Evolutionary conservation across 2,888 invertebrate species (phyloP), one percentile per base, ranked within the genome.

Genomic region (Molorchus minor): DNA sequence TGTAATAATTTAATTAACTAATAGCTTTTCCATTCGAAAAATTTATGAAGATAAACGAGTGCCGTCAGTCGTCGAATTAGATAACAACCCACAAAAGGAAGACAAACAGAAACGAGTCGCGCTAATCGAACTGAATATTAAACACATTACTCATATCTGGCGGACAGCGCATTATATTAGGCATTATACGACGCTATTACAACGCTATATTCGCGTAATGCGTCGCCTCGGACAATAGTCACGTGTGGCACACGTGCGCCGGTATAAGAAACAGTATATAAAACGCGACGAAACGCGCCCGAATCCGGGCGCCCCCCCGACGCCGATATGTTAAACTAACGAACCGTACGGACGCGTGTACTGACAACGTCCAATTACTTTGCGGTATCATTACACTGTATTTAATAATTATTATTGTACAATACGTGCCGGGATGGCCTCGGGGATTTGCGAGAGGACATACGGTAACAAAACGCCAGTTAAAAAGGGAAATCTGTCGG

Each of bases 281-380:
- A 74, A 74, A 74, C 66, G 66, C 61, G 67, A 67, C 67, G 72
- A 74, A 75, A 74, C 69, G 73, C 73, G 71, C 70, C 62, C 62
- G 67, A 65, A 62, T 67, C 62, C 8, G 58, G 64, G 44, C 52
- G 62, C 58, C 53, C 58, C 53, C 65, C 58, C 65, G 62, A 58
- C 64, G 65, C 64, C 58, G 70, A 72, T 71, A 69, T 68, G 73
- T 73, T 70, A 72, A 74, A 74, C 75, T 79, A 78, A 78, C 78
- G 79, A 78, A 77, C 71, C 76, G 74, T 71, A 63, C 61, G 65
- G 77, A 67, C 77, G 75, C 77, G 78, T 77, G 79, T 67, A 71
- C 73, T 71, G 71, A 75, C 78, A 76, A 71, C 77, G 78, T 77
- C 77, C 79, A 78, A 79, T 79, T 79, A 79, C 77, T 79, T 78